Evolutionary conservation across 2,113 vertebrate species (phyloP).

Genomic region (Cepphus grylle): DNA sequence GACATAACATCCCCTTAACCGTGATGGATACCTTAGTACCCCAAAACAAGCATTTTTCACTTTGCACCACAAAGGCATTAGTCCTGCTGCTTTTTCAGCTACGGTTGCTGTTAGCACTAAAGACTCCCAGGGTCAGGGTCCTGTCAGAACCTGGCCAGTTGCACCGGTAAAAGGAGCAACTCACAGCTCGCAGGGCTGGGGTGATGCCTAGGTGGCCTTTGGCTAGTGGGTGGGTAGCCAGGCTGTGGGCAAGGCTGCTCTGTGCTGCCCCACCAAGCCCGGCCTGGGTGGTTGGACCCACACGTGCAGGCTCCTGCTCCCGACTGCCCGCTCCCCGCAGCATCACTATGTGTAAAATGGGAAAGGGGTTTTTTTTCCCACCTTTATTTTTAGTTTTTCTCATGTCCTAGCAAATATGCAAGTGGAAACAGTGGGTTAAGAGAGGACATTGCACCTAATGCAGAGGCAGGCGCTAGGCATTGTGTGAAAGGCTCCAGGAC

Average conservation of each 20-base stretch:
- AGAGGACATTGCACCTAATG: background rate
- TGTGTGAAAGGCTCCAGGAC: background rate
- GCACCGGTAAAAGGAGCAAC: background rate
- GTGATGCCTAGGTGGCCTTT: background rate
- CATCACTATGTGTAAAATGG: background rate
- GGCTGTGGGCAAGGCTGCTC: background rate
- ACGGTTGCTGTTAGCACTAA: background rate
- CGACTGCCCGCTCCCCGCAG: accelerated
- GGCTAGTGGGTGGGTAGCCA: background rate
- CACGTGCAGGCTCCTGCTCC: background rate
- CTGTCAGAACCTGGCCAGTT: background rate
- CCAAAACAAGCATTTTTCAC: background rate
- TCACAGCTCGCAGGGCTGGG: background rate
- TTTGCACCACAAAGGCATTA: background rate
- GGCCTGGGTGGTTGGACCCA: background rate
- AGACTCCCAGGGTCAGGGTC: background rate
- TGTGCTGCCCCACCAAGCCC: background rate
- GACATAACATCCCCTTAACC: background rate
- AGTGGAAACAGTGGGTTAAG: background rate
- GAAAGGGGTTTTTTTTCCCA: background rate
- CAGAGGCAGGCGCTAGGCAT: background rate
- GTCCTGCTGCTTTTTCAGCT: background rate
- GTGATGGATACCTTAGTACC: background rate
- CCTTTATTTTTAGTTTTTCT: background rate
- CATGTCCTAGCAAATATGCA: background rate